Evolutionary conservation across 2,797 vertebrate species (phyloP).

Genomic region (Falco novaeseelandiae): DNA sequence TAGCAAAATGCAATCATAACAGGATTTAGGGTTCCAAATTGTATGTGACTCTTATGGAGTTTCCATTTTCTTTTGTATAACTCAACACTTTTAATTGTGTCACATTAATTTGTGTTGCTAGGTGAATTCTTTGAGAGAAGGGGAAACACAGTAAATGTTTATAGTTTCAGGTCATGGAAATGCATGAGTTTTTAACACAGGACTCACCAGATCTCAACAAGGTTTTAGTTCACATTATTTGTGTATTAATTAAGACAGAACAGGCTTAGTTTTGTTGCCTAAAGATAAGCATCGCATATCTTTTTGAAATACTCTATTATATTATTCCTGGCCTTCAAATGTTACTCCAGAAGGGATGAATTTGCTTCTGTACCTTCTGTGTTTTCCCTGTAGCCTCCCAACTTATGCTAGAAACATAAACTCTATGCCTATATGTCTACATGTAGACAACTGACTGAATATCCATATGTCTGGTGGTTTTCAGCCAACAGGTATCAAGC

Average conservation of each 20-base stretch:
- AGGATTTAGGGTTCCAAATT: background rate
- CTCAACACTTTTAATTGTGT: background rate
- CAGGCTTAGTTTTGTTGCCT: background rate
- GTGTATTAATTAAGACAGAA: background rate
- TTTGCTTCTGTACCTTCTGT: background rate
- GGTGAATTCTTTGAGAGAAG: background rate
- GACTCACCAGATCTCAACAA: background rate
- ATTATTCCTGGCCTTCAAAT: background rate
- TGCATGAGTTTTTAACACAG: background rate
- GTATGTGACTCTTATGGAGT: rapidly evolving
- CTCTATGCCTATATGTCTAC: background rate
- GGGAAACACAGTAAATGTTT: background rate
- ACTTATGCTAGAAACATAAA: background rate
- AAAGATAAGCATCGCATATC: background rate
- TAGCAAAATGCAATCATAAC: background rate
- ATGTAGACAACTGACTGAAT: background rate
- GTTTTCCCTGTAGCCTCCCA: background rate
- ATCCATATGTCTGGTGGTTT: background rate
- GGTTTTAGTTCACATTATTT: background rate
- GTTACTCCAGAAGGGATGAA: background rate
- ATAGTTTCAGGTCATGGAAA: background rate
- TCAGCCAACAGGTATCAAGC: background rate
- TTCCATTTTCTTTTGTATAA: background rate
- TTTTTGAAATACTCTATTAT: background rate
- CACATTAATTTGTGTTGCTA: background rate